Evolutionary conservation across 2,888 invertebrate species (phyloP).

Genomic region (Agriopis aurantiaria): DNA sequence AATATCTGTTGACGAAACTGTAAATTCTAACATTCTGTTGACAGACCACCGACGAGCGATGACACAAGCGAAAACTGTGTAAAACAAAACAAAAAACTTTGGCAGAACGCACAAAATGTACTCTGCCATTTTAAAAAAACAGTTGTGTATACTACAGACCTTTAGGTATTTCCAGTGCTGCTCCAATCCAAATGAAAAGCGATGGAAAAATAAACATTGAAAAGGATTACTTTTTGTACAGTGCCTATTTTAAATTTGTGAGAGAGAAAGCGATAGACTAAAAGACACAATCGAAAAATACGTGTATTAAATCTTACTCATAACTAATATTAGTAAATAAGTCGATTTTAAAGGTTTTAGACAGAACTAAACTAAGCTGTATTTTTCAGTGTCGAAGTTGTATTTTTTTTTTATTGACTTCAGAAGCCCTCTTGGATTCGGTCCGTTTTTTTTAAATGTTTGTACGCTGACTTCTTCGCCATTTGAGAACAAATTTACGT

Average conservation of each 20-base stretch:
- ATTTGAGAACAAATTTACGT: too few relatives aligned
- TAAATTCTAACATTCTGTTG: conserved; percentile 27
- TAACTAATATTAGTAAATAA: background rate
- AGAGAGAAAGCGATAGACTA: conserved; percentile 2
- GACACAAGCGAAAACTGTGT: conserved; percentile 29
- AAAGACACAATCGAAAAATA: background rate
- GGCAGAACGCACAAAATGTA: conserved; percentile 22
- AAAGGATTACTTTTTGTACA: conserved; percentile 41
- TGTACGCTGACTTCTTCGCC: too few relatives aligned
- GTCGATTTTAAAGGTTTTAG: background rate
- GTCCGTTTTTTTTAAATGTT: too few relatives aligned
- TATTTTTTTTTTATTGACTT: too few relatives aligned
- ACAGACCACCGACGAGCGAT: conserved; percentile 29
- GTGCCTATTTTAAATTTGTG: conserved; percentile 26
- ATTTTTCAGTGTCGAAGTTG: too few relatives aligned
- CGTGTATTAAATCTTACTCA: background rate
- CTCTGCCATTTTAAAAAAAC: conserved; percentile 29
- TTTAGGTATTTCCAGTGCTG: conserved; percentile 94
- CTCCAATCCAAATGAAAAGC: conserved; percentile 77
- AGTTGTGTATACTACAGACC: conserved; percentile 87
- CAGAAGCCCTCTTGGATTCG: too few relatives aligned
- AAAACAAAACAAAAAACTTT: conserved; percentile 21
- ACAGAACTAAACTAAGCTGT: too few relatives aligned
- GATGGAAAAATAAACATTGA: conserved; percentile 65
- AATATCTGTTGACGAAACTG: conserved; percentile 24